A percentile compares a stretch with the other conserved stretches of the same genome.
Evolutionary conservation across 1,140 invertebrate genomes (phyloP).

Genomic region (Mamestra configurata): DNA sequence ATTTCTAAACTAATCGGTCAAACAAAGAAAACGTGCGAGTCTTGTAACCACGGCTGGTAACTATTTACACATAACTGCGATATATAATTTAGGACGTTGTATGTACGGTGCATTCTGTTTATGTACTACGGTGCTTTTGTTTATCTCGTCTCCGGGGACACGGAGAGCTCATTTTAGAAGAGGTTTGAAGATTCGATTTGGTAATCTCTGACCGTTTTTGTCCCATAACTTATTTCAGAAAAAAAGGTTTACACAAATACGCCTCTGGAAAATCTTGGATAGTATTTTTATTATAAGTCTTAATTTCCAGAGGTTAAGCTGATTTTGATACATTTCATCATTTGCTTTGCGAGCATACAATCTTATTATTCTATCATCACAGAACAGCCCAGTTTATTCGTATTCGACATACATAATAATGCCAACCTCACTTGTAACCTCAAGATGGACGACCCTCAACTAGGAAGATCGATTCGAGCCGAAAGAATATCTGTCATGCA

Average conservation of each 20-base stretch:
- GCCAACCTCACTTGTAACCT: slow-evolving; percentile 35
- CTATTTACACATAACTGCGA: slow-evolving; percentile 64
- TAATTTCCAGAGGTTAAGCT: too few species aligned
- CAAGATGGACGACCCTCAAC: slow-evolving; percentile 42
- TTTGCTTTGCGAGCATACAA: not conserved
- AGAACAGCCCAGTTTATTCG: slow-evolving; percentile 19
- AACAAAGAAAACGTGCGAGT: slow-evolving; percentile 61
- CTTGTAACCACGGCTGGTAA: slow-evolving; percentile 56
- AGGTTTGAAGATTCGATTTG: too few species aligned
- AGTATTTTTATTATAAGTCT: too few species aligned
- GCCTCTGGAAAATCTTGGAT: too few species aligned
- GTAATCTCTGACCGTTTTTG: not conserved
- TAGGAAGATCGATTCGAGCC: slow-evolving; percentile 44
- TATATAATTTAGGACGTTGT: slow-evolving; percentile 63
- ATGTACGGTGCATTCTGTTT: slow-evolving; percentile 6
- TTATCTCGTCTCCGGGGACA: not conserved
- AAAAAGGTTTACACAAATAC: too few species aligned
- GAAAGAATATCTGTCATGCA: slow-evolving; percentile 46
- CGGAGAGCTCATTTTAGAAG: not conserved
- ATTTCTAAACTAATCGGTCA: slow-evolving; percentile 61
- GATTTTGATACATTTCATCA: too few species aligned
- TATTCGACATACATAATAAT: slow-evolving; percentile 42
- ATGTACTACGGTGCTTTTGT: slow-evolving; percentile 11
- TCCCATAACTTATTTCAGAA: not conserved
- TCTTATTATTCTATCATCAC: not conserved